phyloP scores from a whole-genome alignment of 1,140 invertebrate genomes.

The Stenopsyche tienmushanensis region DNA sequence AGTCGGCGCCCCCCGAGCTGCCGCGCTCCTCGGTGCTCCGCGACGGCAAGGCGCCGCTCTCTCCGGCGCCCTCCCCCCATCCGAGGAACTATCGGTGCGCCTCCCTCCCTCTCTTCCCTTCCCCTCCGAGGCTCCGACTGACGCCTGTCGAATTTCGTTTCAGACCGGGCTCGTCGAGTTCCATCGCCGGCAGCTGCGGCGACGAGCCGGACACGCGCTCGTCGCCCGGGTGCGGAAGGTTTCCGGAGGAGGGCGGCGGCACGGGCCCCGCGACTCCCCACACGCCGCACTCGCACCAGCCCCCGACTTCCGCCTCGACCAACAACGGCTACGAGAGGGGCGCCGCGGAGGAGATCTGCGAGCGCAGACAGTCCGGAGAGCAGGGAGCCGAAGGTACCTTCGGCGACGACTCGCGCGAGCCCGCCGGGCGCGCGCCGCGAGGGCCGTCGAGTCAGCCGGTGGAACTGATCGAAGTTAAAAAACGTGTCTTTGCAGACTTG shows the following conservation, averaged over 20 bases:
- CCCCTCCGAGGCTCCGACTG: background rate
- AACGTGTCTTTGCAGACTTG: slow-evolving; percentile 34
- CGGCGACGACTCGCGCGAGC: no score
- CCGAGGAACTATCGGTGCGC: slow-evolving; percentile 54
- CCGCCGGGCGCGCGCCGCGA: no score
- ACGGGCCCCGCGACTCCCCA: slow-evolving; percentile 47
- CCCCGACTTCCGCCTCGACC: slow-evolving; percentile 46
- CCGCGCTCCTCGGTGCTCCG: slow-evolving; percentile 51
- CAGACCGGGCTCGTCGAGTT: slow-evolving; percentile 56
- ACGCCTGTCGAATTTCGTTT: slow-evolving; percentile 26
- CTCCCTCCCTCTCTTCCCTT: background rate
- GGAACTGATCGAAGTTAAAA: no score
- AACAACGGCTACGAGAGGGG: slow-evolving; percentile 53
- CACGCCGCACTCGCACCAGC: slow-evolving; percentile 48
- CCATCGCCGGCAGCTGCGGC: slow-evolving; percentile 54
- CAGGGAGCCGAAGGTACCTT: slow-evolving; percentile 54
- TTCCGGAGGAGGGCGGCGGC: slow-evolving; percentile 48
- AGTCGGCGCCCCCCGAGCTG: slow-evolving; percentile 44
- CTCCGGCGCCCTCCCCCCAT: slow-evolving; percentile 62
- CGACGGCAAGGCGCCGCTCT: slow-evolving; percentile 58
- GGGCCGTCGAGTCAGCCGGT: no score
- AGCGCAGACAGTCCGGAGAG: slow-evolving; percentile 49
- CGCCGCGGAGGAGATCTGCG: slow-evolving; percentile 51
- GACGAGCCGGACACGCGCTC: slow-evolving; percentile 56
- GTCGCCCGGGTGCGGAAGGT: slow-evolving; percentile 50